phyloP scores from a whole-genome alignment of 1,140 invertebrate species.

The Drosophila kikkawai region DNA sequence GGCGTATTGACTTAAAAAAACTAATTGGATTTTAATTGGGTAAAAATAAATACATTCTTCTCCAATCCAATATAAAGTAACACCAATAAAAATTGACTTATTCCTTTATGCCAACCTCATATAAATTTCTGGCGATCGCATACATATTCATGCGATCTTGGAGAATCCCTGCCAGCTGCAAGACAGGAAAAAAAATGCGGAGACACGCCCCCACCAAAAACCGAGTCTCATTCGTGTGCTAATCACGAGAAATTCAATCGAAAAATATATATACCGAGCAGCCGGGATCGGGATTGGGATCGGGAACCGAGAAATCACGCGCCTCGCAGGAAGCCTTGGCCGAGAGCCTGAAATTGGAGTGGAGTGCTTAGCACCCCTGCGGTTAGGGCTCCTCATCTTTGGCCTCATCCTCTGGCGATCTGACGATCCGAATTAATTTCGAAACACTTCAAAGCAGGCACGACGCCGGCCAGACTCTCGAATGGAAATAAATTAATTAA shows the following conservation, averaged over 20 bases:
- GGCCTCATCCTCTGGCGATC: constrained; percentile 34
- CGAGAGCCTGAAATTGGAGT: constrained; percentile 53
- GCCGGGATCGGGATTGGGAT: constrained; percentile 2
- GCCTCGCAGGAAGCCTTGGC: constrained; percentile 53
- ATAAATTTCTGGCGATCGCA: constrained; percentile 30
- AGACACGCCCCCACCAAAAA: constrained; percentile 59
- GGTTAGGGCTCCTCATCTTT: constrained; percentile 52
- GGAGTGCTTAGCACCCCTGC: constrained; percentile 65
- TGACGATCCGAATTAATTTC: constrained; percentile 80
- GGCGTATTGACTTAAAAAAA: background rate
- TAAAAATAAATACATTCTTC: constrained; percentile 16
- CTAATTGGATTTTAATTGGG: constrained; percentile 33
- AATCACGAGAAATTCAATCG: constrained; percentile 78
- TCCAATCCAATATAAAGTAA: background rate
- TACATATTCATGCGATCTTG: constrained; percentile 40
- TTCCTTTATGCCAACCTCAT: background rate
- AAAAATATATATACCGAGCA: constrained; percentile 39
- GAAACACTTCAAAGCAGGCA: constrained; percentile 80
- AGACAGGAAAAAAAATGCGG: constrained; percentile 31
- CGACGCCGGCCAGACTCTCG: constrained; percentile 51
- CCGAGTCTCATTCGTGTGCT: constrained; percentile 69
- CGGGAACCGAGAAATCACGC: constrained; percentile 66
- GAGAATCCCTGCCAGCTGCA: constrained; percentile 48
- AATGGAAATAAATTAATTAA: constrained; percentile 82
- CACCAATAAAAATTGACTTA: constrained; percentile 36